Conservation (phyloP, 2,113 vertebrate genomes). For the Marmota monax region DNA sequence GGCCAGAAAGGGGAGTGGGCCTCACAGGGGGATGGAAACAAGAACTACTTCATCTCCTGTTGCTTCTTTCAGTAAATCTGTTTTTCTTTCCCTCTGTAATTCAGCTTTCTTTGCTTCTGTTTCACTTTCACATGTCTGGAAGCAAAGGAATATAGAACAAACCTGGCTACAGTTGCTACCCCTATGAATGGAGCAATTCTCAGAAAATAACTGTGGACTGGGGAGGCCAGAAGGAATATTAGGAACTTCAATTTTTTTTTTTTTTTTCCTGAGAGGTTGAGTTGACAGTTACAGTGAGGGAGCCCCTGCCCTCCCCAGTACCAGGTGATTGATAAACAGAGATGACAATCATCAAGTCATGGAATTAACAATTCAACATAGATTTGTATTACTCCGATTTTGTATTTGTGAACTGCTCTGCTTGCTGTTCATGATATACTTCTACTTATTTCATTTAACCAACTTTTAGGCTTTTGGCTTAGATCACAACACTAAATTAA, state of each 20-base stretch:
- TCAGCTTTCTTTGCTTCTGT: constrained; percentile 45
- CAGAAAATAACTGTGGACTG: neutral
- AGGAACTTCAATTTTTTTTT: neutral
- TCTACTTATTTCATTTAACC: neutral
- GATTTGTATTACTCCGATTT: neutral
- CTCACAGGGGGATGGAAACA: neutral
- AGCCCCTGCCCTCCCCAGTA: neutral
- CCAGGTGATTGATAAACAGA: neutral
- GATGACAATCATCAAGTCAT: neutral
- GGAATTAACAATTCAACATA: neutral
- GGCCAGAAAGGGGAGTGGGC: constrained; percentile 49
- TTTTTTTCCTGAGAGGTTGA: neutral
- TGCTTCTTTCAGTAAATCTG: neutral
- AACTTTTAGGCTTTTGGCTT: neutral
- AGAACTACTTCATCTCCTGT: neutral
- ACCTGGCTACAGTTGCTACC: neutral
- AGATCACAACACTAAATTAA: neutral
- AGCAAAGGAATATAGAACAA: neutral
- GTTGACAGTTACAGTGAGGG: neutral
- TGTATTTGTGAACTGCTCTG: neutral
- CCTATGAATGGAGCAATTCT: neutral
- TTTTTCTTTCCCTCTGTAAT: neutral
- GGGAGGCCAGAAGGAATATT: neutral
- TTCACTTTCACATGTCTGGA: constrained; percentile 11
- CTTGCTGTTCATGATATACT: neutral